Conservation (phyloP, 2,888 invertebrate species). For the Heteromurus nitidus region DNA sequence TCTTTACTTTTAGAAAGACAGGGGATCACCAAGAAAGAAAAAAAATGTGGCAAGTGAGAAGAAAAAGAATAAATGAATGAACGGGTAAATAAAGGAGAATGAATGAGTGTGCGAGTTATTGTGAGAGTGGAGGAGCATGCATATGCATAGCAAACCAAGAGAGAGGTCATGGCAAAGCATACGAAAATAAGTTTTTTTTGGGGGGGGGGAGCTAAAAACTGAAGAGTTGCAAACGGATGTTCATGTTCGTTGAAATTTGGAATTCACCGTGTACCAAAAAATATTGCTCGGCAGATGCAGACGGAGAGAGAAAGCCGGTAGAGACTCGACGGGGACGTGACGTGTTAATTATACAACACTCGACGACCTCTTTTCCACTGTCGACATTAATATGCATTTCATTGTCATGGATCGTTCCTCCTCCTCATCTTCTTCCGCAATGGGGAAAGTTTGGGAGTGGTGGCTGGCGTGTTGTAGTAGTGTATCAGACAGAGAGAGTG, state of each 20-base stretch:
- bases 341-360: constrained; percentile 53
- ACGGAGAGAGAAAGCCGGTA: not conserved
- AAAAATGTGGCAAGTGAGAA: not conserved
- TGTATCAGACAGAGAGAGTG: not conserved
- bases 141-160: constrained; percentile 35
- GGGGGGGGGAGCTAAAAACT: too few relatives aligned
- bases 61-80: not conserved
- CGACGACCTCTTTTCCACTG: constrained; percentile 33
- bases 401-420: constrained; percentile 45
- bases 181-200: not conserved
- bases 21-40: too few relatives aligned
- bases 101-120: too few relatives aligned
- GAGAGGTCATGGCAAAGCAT: not conserved
- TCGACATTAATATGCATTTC: constrained; percentile 57
- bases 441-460: not conserved
- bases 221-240: constrained; percentile 7
- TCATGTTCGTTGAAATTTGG: not conserved
- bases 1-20: too few relatives aligned
- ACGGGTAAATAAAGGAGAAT: constrained; percentile 19
- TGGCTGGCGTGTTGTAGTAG: not conserved
- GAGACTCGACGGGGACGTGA: constrained; percentile 28
- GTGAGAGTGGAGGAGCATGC: constrained; percentile 22
- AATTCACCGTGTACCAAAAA: too few relatives aligned
- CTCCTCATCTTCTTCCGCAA: constrained; percentile 16
- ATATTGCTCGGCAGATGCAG: too few relatives aligned